phyloP scores from a whole-genome alignment of 2,888 invertebrate species.

The Agriopis marginaria region DNA sequence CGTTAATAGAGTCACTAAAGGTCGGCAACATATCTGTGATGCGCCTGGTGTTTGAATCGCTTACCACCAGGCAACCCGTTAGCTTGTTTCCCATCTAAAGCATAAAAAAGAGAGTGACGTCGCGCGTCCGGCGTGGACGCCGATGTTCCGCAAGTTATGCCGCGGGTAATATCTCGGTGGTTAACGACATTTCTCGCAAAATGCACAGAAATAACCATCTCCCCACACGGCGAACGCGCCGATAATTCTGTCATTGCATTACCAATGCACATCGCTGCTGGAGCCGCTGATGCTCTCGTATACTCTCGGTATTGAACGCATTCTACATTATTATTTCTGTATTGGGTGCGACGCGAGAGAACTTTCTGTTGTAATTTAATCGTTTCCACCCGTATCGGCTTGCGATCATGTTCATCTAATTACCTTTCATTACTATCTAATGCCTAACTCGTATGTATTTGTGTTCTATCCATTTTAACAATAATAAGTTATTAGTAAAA shows the following conservation, averaged over 20 bases:
- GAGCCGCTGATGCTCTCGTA: slow-evolving; percentile 61
- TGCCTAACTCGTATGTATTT: slow-evolving; percentile 37
- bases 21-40: too few species aligned
- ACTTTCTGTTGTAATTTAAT: slow-evolving; percentile 80
- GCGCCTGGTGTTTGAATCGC: too few species aligned
- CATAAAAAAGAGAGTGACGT: slow-evolving; percentile 36
- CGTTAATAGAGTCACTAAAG: too few species aligned
- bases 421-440: slow-evolving; percentile 68
- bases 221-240: slow-evolving; percentile 66
- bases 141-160: slow-evolving; percentile 63
- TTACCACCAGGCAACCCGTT: too few species aligned
- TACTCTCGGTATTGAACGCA: slow-evolving; percentile 58
- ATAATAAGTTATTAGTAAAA: neutral
- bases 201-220: slow-evolving; percentile 77
- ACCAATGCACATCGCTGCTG: slow-evolving; percentile 80
- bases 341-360: slow-evolving; percentile 55
- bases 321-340: slow-evolving; percentile 66
- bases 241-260: slow-evolving; percentile 78
- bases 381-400: slow-evolving; percentile 65
- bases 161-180: slow-evolving; percentile 64
- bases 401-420: slow-evolving; percentile 68
- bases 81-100: too few species aligned
- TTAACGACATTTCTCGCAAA: slow-evolving; percentile 78
- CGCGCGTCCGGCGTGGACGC: slow-evolving; percentile 51
- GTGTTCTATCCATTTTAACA: slow-evolving; percentile 45